Evolutionary conservation across 2,113 vertebrate genomes (phyloP).

Genomic region (Regulus satrapa): DNA sequence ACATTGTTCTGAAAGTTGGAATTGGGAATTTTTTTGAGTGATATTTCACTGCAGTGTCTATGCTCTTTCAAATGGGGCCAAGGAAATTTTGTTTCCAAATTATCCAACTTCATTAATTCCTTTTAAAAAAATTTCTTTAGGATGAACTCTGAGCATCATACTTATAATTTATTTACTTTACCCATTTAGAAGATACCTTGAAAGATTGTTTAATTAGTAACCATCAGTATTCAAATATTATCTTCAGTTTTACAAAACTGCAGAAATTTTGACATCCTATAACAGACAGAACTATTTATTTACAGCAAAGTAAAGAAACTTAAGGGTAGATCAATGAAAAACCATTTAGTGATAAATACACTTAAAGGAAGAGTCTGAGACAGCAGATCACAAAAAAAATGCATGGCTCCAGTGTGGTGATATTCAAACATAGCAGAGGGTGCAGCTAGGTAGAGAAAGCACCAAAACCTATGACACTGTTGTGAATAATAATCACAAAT

Average conservation of each 20-base stretch:
- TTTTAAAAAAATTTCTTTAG: neutral
- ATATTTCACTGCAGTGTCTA: neutral
- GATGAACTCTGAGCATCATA: neutral
- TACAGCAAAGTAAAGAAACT: neutral
- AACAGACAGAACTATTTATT: neutral
- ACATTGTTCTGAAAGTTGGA: neutral
- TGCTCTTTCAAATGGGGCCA: too few species aligned
- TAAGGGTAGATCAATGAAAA: neutral
- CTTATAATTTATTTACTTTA: neutral
- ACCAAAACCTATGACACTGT: neutral
- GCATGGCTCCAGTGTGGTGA: too few species aligned
- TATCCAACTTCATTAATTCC: neutral
- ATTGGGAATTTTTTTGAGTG: neutral
- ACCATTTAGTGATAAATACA: neutral
- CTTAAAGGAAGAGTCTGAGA: neutral
- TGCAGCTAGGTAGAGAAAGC: neutral
- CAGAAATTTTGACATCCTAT: neutral
- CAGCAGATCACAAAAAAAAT: neutral
- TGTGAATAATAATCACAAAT: neutral
- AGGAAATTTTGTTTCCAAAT: neutral
- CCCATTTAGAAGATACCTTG: neutral
- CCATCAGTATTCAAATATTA: neutral
- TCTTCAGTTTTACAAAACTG: neutral
- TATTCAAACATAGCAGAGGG: neutral
- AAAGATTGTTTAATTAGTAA: neutral